Evolutionary conservation across 64 coral and sea anemone genomes (phyloP).

Genomic region (Porites lutea): DNA sequence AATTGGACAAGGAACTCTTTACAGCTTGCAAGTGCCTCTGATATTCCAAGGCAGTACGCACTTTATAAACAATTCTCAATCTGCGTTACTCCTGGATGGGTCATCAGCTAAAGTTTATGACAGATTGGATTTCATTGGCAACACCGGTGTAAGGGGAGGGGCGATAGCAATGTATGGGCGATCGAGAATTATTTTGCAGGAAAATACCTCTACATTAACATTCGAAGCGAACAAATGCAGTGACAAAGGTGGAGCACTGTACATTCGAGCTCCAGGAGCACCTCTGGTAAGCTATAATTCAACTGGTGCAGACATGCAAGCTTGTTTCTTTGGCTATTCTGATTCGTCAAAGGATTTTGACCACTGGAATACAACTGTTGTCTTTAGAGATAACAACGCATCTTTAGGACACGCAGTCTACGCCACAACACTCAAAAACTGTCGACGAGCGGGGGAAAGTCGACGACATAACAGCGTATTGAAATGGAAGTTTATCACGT

Average conservation of each 20-base stretch:
- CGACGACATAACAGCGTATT: conserved; percentile 60
- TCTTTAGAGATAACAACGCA: conserved; percentile 63
- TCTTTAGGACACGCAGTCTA: conserved; percentile 64
- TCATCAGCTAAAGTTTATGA: conserved; percentile 57
- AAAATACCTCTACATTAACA: conserved; percentile 33
- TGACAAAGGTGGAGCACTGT: conserved; percentile 82
- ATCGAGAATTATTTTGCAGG: conserved; percentile 71
- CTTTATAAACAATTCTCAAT: conserved; percentile 51
- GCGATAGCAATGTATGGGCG: conserved; percentile 83
- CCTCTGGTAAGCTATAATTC: conserved; percentile 78
- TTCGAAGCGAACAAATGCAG: conserved; percentile 70
- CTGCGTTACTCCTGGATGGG: conserved; percentile 77
- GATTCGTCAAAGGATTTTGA: conserved; percentile 41
- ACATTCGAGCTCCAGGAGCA: conserved; percentile 68
- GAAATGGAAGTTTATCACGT: conserved; percentile 75
- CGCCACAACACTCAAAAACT: conserved; percentile 77
- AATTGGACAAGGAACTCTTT: conserved; percentile 79
- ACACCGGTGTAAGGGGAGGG: conserved; percentile 74
- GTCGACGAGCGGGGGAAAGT: conserved; percentile 57
- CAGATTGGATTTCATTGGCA: conserved; percentile 47
- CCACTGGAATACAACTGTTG: conserved; percentile 68
- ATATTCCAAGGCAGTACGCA: conserved; percentile 31
- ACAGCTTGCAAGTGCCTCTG: conserved; percentile 64
- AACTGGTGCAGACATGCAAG: conserved; percentile 49
- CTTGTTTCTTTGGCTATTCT: conserved; percentile 81